These are phyloP conservation scores for Xiphydria camelus DNA, from an alignment of 2,888 invertebrate genomes.

Conservation along the genomic window DNA sequence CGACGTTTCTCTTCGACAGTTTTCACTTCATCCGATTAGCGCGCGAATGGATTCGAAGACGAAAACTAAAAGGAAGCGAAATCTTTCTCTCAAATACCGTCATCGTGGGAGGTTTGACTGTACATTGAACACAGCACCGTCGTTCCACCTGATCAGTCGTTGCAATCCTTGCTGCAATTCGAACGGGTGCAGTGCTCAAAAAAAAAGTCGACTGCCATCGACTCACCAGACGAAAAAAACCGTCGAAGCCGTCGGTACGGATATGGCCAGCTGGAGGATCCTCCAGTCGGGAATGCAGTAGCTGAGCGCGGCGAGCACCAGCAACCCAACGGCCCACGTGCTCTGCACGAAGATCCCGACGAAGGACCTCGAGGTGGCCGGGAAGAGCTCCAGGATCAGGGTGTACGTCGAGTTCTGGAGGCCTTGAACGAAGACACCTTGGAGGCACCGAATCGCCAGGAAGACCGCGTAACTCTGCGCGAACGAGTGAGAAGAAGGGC, in stretches of 20 bases:
- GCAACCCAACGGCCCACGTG: slow-evolving; percentile 58
- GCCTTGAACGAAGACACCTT: slow-evolving; percentile 60
- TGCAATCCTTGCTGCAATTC: too few relatives aligned
- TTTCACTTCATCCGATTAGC: too few relatives aligned
- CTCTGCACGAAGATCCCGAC: slow-evolving; percentile 59
- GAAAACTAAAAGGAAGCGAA: too few relatives aligned
- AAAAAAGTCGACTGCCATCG: neutral
- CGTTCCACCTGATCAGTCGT: too few relatives aligned
- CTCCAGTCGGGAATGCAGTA: slow-evolving; percentile 61
- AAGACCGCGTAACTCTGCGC: slow-evolving; percentile 49
- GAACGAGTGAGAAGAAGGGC: neutral
- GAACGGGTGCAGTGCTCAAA: too few relatives aligned
- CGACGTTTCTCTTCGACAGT: too few relatives aligned
- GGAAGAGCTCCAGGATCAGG: slow-evolving; percentile 60
- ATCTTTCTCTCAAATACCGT: too few relatives aligned
- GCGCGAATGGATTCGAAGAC: too few relatives aligned
- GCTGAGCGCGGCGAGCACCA: slow-evolving; percentile 56
- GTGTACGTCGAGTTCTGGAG: slow-evolving; percentile 60
- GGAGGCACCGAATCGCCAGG: slow-evolving; percentile 52
- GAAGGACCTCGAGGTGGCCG: slow-evolving; percentile 56
- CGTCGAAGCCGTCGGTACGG: slow-evolving; percentile 58
- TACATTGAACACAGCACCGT: too few relatives aligned
- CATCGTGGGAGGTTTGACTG: too few relatives aligned
- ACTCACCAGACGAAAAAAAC: slow-evolving; percentile 55
- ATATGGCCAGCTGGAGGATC: slow-evolving; percentile 59